Evolutionary conservation across 1,140 invertebrate species (phyloP), one percentile per base, ranked within the genome.

Genomic region (Trichonephila inaurata): DNA sequence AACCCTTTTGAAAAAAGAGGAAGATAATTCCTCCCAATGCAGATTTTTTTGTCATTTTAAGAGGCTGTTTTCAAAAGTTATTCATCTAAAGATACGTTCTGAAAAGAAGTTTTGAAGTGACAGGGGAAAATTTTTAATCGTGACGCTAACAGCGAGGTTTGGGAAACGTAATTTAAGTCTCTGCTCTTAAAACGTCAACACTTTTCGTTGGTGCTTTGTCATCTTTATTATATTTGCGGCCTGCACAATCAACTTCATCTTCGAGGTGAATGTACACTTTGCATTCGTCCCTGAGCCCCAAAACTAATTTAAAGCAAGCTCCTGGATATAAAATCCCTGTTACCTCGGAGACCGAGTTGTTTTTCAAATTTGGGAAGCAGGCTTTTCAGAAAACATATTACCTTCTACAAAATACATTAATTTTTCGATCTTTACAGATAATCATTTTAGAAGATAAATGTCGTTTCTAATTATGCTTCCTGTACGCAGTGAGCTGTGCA

Each of bases 161-260:
- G 60, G 89, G 19, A 62, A 51, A 60, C 58, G 77, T 82, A 82
- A 81, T 91, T 81, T 82, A 91, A 91, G 60, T 69, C 72, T 16
- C 12, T 4, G 77, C 72, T 81, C 69, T 62, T 82, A 91, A 89
- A 72, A 89, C 64, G 87, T 89, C 87, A 89, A 40, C 66, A 58
- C 33, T 51, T 89, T 89, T 72, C 66, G 21, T 24, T 19, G 28
- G 51, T 82, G 28, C 89, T 91, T 82, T 82, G 77, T 91, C 89
- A 91, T 82, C 58, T 91, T 91, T 91, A 91, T 91, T 91, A 82
- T 82, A 82, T 91, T 91, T 91, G 77, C 58, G 19, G 72, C 24
- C 28, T 82, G 62, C 89, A 62, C 89, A 61, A 91, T 89, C 66
- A 72, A 89, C 87, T 89, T 89, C 64, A 58, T 33, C 33, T 16